Evolutionary conservation across 2,888 invertebrate genomes (phyloP).

Genomic region (Morpho achilles): DNA sequence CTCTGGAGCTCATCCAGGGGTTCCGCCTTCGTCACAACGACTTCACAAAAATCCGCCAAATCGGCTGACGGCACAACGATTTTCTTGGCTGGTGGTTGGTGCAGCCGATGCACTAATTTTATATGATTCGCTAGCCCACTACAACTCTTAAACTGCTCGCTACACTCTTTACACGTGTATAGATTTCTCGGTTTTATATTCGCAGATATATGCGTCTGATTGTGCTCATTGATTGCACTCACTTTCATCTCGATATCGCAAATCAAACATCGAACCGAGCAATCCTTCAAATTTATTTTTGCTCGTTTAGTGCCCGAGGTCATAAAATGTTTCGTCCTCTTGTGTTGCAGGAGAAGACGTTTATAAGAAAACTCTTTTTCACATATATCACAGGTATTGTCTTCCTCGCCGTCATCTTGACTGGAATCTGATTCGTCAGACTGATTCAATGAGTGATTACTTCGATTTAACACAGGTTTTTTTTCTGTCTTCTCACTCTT

Average conservation of each 20-base stretch:
- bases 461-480: slow-evolving; percentile 39
- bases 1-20: slow-evolving; percentile 70
- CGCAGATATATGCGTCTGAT: slow-evolving; percentile 57
- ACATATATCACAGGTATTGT: slow-evolving; percentile 70
- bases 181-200: slow-evolving; percentile 66
- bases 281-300: slow-evolving; percentile 63
- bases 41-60: slow-evolving; percentile 77
- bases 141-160: slow-evolving; percentile 61
- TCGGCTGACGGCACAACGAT: slow-evolving; percentile 35
- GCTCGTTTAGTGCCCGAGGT: slow-evolving; percentile 64
- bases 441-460: slow-evolving; percentile 30
- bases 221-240: slow-evolving; percentile 63
- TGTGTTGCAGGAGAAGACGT: slow-evolving; percentile 61
- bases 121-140: slow-evolving; percentile 63
- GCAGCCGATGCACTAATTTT: slow-evolving; percentile 59
- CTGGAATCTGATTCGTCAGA: slow-evolving; percentile 58
- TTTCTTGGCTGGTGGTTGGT: slow-evolving; percentile 39
- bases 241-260: slow-evolving; percentile 72
- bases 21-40: slow-evolving; percentile 77
- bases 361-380: slow-evolving; percentile 71
- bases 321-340: slow-evolving; percentile 67
- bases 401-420: slow-evolving; percentile 60
- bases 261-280: slow-evolving; percentile 63
- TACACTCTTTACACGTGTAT: slow-evolving; percentile 68
- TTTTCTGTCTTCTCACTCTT: slow-evolving; percentile 48